phyloP scores from a whole-genome alignment of 2,888 invertebrate genomes.

The Drosophila quinaria region DNA sequence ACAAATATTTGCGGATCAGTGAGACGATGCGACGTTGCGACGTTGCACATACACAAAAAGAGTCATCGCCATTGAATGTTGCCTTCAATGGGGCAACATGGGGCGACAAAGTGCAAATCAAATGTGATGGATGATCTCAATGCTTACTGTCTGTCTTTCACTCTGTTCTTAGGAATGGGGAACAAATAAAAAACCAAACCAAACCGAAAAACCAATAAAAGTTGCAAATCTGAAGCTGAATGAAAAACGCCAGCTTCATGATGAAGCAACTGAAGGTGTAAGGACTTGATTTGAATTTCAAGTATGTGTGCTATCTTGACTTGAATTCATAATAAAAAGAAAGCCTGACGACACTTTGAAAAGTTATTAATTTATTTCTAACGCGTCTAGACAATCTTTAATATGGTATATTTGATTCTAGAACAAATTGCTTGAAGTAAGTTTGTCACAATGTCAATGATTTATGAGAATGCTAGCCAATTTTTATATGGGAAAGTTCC shows the following conservation, averaged over 20 bases:
- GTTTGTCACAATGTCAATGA: conserved; percentile 11
- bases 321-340: neutral
- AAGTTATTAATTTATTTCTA: conserved; percentile 9
- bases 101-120: conserved; percentile 67
- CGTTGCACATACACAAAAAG: conserved; percentile 30
- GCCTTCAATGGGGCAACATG: conserved; percentile 55
- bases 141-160: conserved; percentile 15
- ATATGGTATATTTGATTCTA: neutral
- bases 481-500: neutral
- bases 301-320: neutral
- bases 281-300: conserved; percentile 12
- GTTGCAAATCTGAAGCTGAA: conserved; percentile 16
- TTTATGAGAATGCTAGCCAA: conserved; percentile 4
- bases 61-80: conserved; percentile 51
- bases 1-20: conserved; percentile 74
- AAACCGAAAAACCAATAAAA: conserved; percentile 31
- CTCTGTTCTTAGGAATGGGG: neutral
- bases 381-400: conserved; percentile 9
- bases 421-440: conserved; percentile 1
- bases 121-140: conserved; percentile 76
- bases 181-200: neutral
- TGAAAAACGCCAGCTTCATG: conserved; percentile 26
- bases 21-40: conserved; percentile 27
- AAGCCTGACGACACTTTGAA: neutral
- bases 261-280: conserved; percentile 6